These are phyloP conservation scores for Mastomys coucha DNA, from an alignment of 2,113 vertebrate genomes.

Conservation along the genomic window DNA sequence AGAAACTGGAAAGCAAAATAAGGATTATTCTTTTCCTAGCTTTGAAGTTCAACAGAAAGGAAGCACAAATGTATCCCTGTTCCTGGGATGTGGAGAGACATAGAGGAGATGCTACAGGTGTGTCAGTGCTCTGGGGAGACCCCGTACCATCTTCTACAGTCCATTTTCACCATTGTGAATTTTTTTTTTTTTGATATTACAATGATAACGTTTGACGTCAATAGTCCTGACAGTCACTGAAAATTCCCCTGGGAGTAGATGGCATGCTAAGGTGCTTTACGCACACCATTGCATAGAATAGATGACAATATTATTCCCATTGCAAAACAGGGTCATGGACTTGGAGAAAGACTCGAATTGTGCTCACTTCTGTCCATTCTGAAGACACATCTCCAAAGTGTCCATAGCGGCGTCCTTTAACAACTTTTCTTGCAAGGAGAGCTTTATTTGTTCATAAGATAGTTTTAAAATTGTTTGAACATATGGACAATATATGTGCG, in stretches of 20 bases:
- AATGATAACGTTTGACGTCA: background rate
- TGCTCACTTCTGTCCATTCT: background rate
- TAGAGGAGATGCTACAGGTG: background rate
- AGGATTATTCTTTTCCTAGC: background rate
- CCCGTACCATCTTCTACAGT: background rate
- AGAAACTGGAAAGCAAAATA: background rate
- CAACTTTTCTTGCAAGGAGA: constrained; percentile 70
- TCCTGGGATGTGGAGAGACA: accelerated
- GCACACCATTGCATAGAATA: background rate
- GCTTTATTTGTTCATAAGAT: constrained; percentile 77
- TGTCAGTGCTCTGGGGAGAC: background rate
- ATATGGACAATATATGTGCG: constrained; percentile 82
- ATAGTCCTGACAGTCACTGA: background rate
- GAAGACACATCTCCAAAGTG: background rate
- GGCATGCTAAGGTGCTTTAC: background rate
- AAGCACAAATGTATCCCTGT: background rate
- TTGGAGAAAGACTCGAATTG: background rate
- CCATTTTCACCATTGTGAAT: background rate
- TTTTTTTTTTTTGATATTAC: background rate
- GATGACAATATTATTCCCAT: background rate
- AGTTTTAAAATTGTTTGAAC: constrained; percentile 79
- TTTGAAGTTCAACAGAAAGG: background rate
- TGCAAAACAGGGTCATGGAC: background rate
- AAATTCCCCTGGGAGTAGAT: background rate
- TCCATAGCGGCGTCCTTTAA: background rate